These are phyloP conservation scores for Chlorodrepanis virens DNA, from an alignment of 2,113 vertebrate species.

Conservation along the genomic window DNA sequence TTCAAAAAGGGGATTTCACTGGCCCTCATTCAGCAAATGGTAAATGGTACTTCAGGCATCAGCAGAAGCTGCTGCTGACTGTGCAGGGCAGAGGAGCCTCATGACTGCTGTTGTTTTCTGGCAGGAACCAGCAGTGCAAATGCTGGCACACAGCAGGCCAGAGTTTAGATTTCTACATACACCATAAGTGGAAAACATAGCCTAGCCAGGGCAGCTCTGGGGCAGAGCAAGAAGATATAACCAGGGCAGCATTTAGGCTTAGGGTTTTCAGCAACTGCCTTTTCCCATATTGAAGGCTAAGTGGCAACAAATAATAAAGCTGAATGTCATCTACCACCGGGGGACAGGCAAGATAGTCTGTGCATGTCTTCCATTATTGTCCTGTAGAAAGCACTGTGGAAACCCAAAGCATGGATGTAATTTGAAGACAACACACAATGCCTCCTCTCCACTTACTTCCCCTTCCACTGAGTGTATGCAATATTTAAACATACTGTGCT, in stretches of 20 bases:
- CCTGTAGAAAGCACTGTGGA: not conserved
- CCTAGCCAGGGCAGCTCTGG: not conserved
- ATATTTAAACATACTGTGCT: not conserved
- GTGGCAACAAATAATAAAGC: not conserved
- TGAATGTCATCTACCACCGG: not conserved
- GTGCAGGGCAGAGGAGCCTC: not conserved
- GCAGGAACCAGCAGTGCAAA: not conserved
- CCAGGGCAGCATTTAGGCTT: not conserved
- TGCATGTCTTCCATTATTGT: not conserved
- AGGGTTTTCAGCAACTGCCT: not conserved
- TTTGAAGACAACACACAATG: not conserved
- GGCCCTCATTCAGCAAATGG: not conserved
- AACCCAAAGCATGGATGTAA: not conserved
- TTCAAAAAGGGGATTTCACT: not conserved
- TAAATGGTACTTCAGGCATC: not conserved
- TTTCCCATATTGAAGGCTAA: not conserved
- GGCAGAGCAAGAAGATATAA: not conserved
- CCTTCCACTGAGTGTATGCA: not conserved
- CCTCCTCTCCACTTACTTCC: accelerated
- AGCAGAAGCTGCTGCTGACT: not conserved
- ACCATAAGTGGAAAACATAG: not conserved
- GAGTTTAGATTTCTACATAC: not conserved
- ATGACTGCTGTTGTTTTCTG: not conserved
- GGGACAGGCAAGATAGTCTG: not conserved
- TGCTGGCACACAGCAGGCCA: not conserved